These are phyloP conservation scores for Phylloscopus whistleri DNA, from an alignment of 2,113 vertebrate species.

Conservation along the genomic window DNA sequence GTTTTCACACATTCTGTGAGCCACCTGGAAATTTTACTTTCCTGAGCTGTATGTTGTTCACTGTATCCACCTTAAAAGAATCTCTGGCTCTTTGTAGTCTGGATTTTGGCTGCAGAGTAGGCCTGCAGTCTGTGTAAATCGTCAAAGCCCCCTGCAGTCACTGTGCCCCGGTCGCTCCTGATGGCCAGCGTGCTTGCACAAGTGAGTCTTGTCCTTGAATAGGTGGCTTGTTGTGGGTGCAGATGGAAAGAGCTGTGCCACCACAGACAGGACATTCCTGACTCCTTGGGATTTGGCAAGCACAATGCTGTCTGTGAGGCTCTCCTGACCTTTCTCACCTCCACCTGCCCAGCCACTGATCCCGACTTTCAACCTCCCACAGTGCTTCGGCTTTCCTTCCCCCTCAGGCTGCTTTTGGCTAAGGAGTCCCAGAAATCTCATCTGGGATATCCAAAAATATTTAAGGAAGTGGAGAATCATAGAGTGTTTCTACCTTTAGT, in stretches of 20 bases:
- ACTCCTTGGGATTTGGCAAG: not conserved
- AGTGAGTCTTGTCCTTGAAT: not conserved
- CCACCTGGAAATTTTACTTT: not conserved
- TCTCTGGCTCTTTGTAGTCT: not conserved
- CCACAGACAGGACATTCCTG: not conserved
- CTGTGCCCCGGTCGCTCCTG: accelerated
- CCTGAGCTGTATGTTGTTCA: not conserved
- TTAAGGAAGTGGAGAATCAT: not conserved
- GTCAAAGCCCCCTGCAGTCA: not conserved
- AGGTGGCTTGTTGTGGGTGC: not conserved
- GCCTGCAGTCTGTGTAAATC: not conserved
- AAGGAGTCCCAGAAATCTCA: not conserved
- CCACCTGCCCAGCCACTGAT: not conserved
- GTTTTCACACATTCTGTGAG: not conserved
- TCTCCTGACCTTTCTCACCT: not conserved
- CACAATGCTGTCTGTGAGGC: accelerated
- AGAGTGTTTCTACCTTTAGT: not conserved
- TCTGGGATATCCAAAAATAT: not conserved
- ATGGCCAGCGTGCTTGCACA: accelerated
- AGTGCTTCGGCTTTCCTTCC: accelerated
- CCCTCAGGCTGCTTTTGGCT: not conserved
- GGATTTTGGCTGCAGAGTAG: not conserved
- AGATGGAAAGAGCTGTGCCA: not conserved
- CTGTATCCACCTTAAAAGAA: not conserved
- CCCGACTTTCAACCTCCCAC: not conserved